phyloP scores from a whole-genome alignment of 2,888 invertebrate genomes.

The Tipula confusa region DNA sequence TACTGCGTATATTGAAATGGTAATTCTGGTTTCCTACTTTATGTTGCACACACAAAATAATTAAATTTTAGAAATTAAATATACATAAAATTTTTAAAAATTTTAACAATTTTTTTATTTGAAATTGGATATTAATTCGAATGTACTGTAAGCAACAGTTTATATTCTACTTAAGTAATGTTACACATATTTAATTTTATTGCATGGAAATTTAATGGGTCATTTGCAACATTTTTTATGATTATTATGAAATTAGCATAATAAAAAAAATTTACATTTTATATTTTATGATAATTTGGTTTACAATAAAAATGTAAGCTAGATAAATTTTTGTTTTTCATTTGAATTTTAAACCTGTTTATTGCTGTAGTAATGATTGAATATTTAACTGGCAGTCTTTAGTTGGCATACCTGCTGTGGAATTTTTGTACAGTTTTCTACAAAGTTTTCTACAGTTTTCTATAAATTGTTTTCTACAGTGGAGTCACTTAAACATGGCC shows the following conservation, averaged over 20 bases:
- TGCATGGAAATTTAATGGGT: conserved; percentile 16
- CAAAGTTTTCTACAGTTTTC: too few relatives aligned
- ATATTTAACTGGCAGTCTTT: background rate
- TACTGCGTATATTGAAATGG: too few relatives aligned
- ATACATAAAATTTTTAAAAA: background rate
- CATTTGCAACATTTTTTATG: conserved; percentile 16
- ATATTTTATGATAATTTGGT: conserved; percentile 3
- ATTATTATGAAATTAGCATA: background rate
- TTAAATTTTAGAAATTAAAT: background rate
- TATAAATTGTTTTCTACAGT: too few relatives aligned
- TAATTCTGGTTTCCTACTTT: background rate
- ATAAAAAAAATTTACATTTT: background rate
- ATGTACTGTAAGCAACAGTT: background rate
- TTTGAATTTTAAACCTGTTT: background rate
- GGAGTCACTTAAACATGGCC: too few relatives aligned
- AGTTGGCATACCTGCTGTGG: too few relatives aligned
- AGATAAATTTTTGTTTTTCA: background rate
- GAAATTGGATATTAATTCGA: background rate
- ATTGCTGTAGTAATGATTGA: background rate
- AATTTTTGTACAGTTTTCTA: too few relatives aligned
- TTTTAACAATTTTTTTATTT: conserved; percentile 20
- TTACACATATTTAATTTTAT: conserved; percentile 25
- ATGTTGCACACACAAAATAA: background rate
- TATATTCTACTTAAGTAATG: conserved; percentile 20
- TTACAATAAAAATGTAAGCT: background rate